A percentile compares a stretch with the other conserved stretches of the same genome.
These are phyloP conservation scores for Ctenicera cuprea DNA, from an alignment of 2,888 invertebrate genomes.

Conservation along the genomic window DNA sequence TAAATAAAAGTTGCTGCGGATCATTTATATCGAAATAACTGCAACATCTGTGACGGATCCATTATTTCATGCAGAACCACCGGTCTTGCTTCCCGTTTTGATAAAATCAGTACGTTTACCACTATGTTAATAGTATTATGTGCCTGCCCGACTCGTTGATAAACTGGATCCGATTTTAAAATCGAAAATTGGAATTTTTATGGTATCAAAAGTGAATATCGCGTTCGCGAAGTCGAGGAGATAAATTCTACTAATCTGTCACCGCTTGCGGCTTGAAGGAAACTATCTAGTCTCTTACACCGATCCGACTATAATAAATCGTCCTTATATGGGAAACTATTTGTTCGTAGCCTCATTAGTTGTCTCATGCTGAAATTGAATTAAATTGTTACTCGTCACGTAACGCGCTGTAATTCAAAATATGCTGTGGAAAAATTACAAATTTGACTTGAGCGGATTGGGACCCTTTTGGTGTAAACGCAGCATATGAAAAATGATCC, in stretches of 20 bases:
- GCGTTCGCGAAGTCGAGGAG: neutral
- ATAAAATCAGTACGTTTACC: slow-evolving; percentile 40
- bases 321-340: slow-evolving; percentile 19
- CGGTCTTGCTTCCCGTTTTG: slow-evolving; percentile 44
- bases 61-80: slow-evolving; percentile 40
- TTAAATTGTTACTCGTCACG: slow-evolving; percentile 15
- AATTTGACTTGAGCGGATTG: too few relatives aligned
- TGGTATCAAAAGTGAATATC: slow-evolving; percentile 3
- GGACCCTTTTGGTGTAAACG: too few relatives aligned
- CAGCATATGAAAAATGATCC: too few relatives aligned
- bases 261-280: neutral
- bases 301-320: slow-evolving; percentile 29
- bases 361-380: slow-evolving; percentile 22
- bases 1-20: neutral
- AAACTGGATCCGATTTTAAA: slow-evolving; percentile 17
- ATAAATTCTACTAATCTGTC: slow-evolving; percentile 19
- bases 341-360: slow-evolving; percentile 23
- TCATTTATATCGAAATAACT: slow-evolving; percentile 28
- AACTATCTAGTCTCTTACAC: slow-evolving; percentile 8
- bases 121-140: slow-evolving; percentile 41
- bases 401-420: neutral
- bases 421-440: neutral
- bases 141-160: neutral
- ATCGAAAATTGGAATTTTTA: neutral
- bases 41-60: slow-evolving; percentile 25